A percentile compares a stretch with the other conserved stretches of the same genome.
These are phyloP conservation scores for Coenonympha glycerion DNA, from an alignment of 2,888 invertebrate genomes.

Conservation along the genomic window DNA sequence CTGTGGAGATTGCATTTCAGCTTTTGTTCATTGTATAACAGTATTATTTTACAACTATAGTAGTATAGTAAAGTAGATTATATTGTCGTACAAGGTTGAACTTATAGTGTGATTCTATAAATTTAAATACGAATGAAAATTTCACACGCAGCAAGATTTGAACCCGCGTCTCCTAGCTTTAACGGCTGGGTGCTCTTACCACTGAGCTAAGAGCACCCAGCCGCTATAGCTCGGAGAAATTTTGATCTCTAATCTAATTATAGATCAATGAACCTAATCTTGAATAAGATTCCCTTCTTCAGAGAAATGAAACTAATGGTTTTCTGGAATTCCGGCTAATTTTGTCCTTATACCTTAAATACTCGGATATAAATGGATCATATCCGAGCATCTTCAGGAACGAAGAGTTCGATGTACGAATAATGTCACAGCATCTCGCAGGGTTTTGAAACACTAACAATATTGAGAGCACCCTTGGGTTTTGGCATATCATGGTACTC, in stretches of 20 bases:
- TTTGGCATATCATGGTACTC: slow-evolving; percentile 28
- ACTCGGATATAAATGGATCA: slow-evolving; percentile 25
- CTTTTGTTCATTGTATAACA: slow-evolving; percentile 25
- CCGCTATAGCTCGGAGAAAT: too few relatives aligned
- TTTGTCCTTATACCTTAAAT: background rate
- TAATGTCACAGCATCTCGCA: slow-evolving; percentile 29
- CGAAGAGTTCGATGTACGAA: slow-evolving; percentile 24
- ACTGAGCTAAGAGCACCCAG: too few relatives aligned
- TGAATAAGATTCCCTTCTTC: too few relatives aligned
- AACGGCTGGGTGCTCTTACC: too few relatives aligned
- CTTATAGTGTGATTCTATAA: too few relatives aligned
- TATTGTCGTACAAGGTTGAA: too few relatives aligned
- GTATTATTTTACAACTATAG: slow-evolving; percentile 12
- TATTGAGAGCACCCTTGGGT: slow-evolving; percentile 40
- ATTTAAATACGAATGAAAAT: too few relatives aligned
- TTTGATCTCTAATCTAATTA: too few relatives aligned
- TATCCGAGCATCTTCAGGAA: slow-evolving; percentile 23
- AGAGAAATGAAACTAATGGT: too few relatives aligned
- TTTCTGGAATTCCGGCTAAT: background rate
- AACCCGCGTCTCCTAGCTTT: too few relatives aligned
- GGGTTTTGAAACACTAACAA: slow-evolving; percentile 41
- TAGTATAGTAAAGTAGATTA: background rate
- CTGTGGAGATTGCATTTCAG: slow-evolving; percentile 21
- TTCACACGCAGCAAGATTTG: too few relatives aligned
- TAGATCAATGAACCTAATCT: too few relatives aligned